Percentiles rank a stretch among this genome's conserved stretches.
Conservation (phyloP, 2,888 invertebrate species). For the Encarsia formosa region DNA sequence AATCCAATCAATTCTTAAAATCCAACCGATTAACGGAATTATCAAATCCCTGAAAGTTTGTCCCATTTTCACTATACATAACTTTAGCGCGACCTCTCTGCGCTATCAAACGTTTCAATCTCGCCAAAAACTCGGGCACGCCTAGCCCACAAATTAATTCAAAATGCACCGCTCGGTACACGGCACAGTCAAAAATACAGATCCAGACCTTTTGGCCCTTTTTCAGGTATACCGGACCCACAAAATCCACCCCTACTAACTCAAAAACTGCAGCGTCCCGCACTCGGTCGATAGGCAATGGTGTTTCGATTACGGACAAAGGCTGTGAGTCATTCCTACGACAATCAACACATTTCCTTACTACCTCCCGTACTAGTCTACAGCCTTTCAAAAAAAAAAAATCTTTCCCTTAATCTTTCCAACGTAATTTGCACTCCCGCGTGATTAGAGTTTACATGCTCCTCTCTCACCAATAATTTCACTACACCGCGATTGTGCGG, state of each 20-base stretch:
- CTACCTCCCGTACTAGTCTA: background rate
- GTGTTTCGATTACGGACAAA: background rate
- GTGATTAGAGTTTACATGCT: background rate
- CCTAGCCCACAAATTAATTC: conserved; percentile 36
- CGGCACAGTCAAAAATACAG: conserved; percentile 43
- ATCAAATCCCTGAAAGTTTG: conserved; percentile 35
- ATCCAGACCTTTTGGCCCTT: conserved; percentile 37
- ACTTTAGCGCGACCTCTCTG: conserved; percentile 37
- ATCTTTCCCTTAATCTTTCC: background rate
- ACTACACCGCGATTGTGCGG: background rate
- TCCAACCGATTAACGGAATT: conserved; percentile 17
- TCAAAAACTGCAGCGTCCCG: conserved; percentile 26
- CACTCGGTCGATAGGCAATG: conserved; percentile 28
- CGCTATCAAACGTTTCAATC: conserved; percentile 37
- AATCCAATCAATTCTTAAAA: no score
- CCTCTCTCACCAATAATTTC: background rate
- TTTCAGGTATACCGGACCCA: conserved; percentile 40
- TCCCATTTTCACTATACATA: conserved; percentile 45
- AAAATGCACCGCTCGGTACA: conserved; percentile 41
- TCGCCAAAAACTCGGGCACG: conserved; percentile 34
- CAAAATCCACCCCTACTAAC: conserved; percentile 38
- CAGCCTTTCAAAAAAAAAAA: conserved; percentile 1
- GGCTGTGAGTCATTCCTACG: background rate
- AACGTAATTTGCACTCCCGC: conserved; percentile 1
- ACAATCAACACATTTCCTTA: background rate